A percentile compares a stretch with the other conserved stretches of the same genome.
Evolutionary conservation across 2,113 vertebrate genomes (phyloP).

Genomic region (Odobenus rosmarus): DNA sequence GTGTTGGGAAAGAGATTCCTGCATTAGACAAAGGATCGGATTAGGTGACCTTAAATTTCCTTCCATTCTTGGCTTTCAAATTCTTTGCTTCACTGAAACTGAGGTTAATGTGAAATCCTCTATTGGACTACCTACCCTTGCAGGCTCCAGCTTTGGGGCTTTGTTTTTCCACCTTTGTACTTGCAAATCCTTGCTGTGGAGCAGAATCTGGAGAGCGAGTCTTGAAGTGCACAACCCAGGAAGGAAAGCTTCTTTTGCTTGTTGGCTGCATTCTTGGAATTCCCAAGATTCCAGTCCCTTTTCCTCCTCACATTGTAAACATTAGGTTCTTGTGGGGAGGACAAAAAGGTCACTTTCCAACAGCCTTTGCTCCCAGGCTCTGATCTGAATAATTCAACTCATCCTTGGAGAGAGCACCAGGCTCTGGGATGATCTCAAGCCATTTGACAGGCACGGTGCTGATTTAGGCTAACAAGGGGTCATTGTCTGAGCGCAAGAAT

Average conservation of each 20-base stretch:
- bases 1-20: slow-evolving; percentile 27
- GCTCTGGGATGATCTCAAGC: slow-evolving; percentile 72
- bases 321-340: slow-evolving; percentile 58
- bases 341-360: slow-evolving; percentile 69
- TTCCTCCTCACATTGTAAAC: slow-evolving; percentile 61
- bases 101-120: slow-evolving; percentile 32
- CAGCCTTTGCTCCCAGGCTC: slow-evolving; percentile 48
- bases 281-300: slow-evolving; percentile 76
- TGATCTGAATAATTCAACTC: slow-evolving; percentile 73
- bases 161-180: slow-evolving; percentile 77
- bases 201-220: slow-evolving; percentile 66
- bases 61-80: slow-evolving; percentile 53
- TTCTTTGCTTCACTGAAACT: slow-evolving; percentile 48
- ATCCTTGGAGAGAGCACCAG: neutral
- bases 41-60: slow-evolving; percentile 61
- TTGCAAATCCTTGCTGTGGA: slow-evolving; percentile 68
- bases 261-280: slow-evolving; percentile 76
- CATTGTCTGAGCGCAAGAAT: slow-evolving; percentile 72
- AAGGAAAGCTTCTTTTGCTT: slow-evolving; percentile 74
- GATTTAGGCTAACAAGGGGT: slow-evolving; percentile 61
- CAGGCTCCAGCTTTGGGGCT: slow-evolving; percentile 29
- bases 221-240: slow-evolving; percentile 49
- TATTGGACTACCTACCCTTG: neutral
- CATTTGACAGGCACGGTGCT: neutral
- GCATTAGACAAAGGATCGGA: slow-evolving; percentile 10